phyloP scores from a whole-genome alignment of 2,797 vertebrate genomes.

The Macropus fuliginosus region DNA sequence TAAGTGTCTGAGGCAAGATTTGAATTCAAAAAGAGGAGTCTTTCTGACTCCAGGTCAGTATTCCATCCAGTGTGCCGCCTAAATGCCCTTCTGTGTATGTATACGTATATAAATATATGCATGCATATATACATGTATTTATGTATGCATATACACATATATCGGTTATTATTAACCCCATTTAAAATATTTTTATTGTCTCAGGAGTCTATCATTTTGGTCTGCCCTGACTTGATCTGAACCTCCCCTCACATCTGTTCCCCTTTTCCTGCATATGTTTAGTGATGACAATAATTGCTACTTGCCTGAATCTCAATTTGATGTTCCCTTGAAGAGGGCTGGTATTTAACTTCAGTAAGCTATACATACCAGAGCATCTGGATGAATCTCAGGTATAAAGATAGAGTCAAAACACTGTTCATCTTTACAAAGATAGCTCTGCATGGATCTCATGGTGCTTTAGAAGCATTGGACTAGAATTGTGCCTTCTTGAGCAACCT shows the following conservation, averaged over 20 bases:
- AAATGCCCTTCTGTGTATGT: background rate
- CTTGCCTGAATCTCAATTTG: slow-evolving; percentile 41
- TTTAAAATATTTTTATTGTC: background rate
- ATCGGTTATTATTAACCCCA: background rate
- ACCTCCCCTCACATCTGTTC: slow-evolving; percentile 37
- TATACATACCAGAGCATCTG: slow-evolving; percentile 1
- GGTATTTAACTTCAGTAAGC: background rate
- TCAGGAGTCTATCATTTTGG: slow-evolving; percentile 31
- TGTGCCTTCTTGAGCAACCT: slow-evolving; percentile 37
- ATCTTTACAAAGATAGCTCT: background rate
- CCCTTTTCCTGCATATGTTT: background rate
- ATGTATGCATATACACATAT: background rate
- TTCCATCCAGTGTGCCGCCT: background rate
- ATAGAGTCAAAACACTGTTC: background rate
- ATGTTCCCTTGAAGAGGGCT: slow-evolving; percentile 46
- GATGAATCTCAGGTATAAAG: background rate
- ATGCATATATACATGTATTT: background rate
- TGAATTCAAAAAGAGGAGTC: too few species aligned
- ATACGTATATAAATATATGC: background rate
- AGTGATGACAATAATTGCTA: background rate
- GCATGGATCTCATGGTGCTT: background rate
- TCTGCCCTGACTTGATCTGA: slow-evolving; percentile 32
- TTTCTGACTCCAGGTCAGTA: too few species aligned
- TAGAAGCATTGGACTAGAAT: slow-evolving; percentile 18
- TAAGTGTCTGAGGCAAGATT: too few species aligned